Conservation (phyloP, 2,888 invertebrate species). For the Melieria omissa region DNA sequence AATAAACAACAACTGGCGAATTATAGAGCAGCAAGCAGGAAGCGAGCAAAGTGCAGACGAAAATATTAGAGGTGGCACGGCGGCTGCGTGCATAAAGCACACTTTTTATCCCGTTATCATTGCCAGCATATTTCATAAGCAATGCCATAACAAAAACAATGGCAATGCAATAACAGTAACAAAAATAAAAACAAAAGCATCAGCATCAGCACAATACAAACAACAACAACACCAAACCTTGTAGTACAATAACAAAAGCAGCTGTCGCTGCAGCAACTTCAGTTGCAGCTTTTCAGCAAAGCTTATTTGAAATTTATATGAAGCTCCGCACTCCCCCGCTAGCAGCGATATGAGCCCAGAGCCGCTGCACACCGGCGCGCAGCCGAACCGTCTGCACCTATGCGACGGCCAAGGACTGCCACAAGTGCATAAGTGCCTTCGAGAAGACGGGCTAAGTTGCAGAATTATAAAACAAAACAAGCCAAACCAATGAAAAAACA, state of each 20-base stretch:
- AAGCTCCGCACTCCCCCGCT: neutral
- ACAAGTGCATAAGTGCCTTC: conserved; percentile 19
- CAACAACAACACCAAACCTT: neutral
- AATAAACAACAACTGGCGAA: neutral
- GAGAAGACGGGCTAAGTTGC: conserved; percentile 15
- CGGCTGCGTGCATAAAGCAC: no score
- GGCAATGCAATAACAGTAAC: neutral
- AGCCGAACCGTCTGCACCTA: neutral
- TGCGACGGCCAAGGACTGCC: conserved; percentile 9
- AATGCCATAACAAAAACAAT: no score
- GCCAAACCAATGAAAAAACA: no score
- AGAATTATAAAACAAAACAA: neutral
- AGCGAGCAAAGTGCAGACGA: neutral
- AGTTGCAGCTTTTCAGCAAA: conserved; percentile 7
- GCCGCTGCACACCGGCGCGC: no score
- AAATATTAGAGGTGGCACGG: neutral
- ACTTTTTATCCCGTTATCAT: neutral
- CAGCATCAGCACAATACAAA: neutral
- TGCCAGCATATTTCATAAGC: conserved; percentile 12
- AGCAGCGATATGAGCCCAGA: neutral
- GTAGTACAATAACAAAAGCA: neutral
- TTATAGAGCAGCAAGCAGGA: neutral
- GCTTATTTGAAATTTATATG: conserved; percentile 17
- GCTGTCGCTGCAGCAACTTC: neutral
- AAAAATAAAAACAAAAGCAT: conserved; percentile 1